Evolutionary conservation across 2,888 invertebrate species (phyloP).

Genomic region (Phengaris alcon): DNA sequence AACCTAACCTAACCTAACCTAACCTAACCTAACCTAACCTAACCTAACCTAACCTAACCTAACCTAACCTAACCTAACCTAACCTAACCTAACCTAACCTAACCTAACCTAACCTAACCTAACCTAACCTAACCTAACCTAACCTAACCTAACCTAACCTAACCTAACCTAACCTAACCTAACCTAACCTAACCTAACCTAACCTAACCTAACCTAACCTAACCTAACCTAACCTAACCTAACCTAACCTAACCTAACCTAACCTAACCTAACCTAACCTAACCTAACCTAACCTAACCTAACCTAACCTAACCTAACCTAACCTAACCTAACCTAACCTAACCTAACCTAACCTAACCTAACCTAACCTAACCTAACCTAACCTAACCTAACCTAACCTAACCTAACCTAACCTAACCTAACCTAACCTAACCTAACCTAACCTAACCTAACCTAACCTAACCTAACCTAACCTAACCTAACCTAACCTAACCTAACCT

Average conservation of each 20-base stretch:
- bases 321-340: slow-evolving; percentile 39
- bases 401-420: slow-evolving; percentile 31
- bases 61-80: slow-evolving; percentile 43
- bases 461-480: slow-evolving; percentile 28
- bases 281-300: slow-evolving; percentile 26
- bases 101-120: slow-evolving; percentile 26
- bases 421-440: slow-evolving; percentile 37
- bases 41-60: slow-evolving; percentile 45
- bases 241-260: slow-evolving; percentile 37
- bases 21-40: slow-evolving; percentile 45
- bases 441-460: slow-evolving; percentile 27
- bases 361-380: slow-evolving; percentile 28
- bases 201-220: slow-evolving; percentile 28
- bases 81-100: slow-evolving; percentile 42
- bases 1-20: slow-evolving; percentile 42
- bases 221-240: slow-evolving; percentile 28
- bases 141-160: slow-evolving; percentile 28
- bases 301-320: slow-evolving; percentile 27
- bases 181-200: slow-evolving; percentile 37
- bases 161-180: slow-evolving; percentile 41
- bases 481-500: slow-evolving; percentile 35
- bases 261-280: slow-evolving; percentile 35
- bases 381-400: slow-evolving; percentile 26
- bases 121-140: slow-evolving; percentile 28
- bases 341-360: slow-evolving; percentile 33